Base-by-base conservation (phyloP, 2,113 vertebrate genomes). In the Machaerirhynchus nigripectus region DNA sequence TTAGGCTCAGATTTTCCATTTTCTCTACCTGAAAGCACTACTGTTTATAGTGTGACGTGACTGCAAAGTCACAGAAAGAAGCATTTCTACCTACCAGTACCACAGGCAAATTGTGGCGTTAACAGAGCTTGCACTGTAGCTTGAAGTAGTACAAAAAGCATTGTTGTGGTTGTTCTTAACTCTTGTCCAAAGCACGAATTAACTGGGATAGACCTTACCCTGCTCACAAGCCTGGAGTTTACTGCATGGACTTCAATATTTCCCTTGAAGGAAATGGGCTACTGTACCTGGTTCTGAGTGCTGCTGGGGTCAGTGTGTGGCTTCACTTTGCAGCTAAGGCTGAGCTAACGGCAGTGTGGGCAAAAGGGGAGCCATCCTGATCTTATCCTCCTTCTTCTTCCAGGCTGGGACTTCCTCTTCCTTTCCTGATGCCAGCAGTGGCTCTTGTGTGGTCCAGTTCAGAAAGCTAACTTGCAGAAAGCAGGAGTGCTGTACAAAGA, bases 331-430 rank as follows among this genome's bases (percentile, higher is more conserved):
- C 70, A 83, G 57, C 70, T 76, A 10, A 85, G 40, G 61, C 90
- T 95, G 90, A 96, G 57, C 70, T 94, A 69, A 49, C 65, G 53
- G 57, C 67, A 79, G 44, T 60, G 37, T 55, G 82, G 44, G 52
- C 49, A 64, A 75, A 84, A 87, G 50, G 53, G 59, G 57, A 91
- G 90, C 61, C 46, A 17, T 95, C 76, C 94, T 97, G 93, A 96
- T 52, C 64, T 87, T 96, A 39, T 95, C 95, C 93, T 96, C 95
- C 95, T 97, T 90, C 96, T 97, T 96, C 90, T 96, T 97, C 91
- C 80, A 97, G 96, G 95, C 93, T 89, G 93, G 76, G 73, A 95
- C 47, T 95, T 95, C 83, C 85, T 90, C 91, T 81, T 47, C 28
- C 89, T 69, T 88, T n/a, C 35, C 89, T 0, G 91, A 93, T 78